Base-by-base conservation (phyloP, 2,888 invertebrate genomes). In the Erpobdella octoculata region DNA sequence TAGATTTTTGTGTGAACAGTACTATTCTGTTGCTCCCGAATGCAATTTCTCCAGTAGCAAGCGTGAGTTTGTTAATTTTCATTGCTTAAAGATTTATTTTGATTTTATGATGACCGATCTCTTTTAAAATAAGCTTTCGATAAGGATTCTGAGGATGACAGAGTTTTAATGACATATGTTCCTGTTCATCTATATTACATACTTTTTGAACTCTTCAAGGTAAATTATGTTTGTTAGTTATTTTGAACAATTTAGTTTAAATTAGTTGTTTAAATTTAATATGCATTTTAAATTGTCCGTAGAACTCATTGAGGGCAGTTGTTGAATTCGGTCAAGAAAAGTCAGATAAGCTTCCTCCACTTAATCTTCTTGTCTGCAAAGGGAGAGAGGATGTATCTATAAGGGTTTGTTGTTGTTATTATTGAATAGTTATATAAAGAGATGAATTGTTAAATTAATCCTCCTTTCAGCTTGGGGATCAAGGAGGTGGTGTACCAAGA, bases 121-220 rank as follows among this genome's bases (percentile, higher is more conserved):
- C n/a, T n/a, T 59, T 15, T 9, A 18, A 9, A 59, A 15, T 59
- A 25, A 38, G 66, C 41, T 15, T 66, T 64, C 28, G 38, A 64
- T 1, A 53, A 28, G 33, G 41, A 33, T 12, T 46, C 73, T 6
- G 31, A 58, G 1, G 58, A 31, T 5, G 74, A 74, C 62, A 31
- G 53, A 53, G 73, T 77, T 41, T 67, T 53, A 1, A 72, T 77
- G 70, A 75, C 76, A 37, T 97, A 97, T 82, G 95, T 97, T 28
- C 98, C 98, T 1, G 95, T 96, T 31, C 98, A 99, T 84, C 86
- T 99, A 72, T 97, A 98, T 86, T 97, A 99, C 85, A 98, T 99
- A 89, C 87, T 97, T 78, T 98, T 99, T 84, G 98, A 99, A 85
- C 85, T 98, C 74, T 94, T 98, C 84, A 98, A 98, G 80, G 84